These are phyloP conservation scores for Phocides pigmalion DNA, from an alignment of 1,140 invertebrate genomes.

Conservation along the genomic window DNA sequence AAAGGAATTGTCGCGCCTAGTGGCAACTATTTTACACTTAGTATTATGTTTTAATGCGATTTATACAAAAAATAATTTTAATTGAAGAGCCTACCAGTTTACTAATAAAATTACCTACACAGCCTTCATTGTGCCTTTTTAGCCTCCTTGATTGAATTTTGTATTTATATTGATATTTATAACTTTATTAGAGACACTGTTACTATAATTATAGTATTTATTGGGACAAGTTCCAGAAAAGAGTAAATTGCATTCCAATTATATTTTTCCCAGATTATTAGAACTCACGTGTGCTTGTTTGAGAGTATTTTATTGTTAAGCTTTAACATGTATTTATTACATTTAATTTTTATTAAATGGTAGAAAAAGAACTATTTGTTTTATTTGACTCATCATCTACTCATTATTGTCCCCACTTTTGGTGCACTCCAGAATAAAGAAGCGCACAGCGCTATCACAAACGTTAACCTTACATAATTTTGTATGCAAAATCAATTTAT, in stretches of 20 bases:
- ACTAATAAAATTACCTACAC: constrained; percentile 3
- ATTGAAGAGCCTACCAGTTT: background rate
- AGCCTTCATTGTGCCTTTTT: constrained; percentile 8
- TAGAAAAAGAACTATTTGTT: background rate
- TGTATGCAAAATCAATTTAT: too few relatives aligned
- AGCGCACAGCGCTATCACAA: too few relatives aligned
- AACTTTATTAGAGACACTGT: background rate
- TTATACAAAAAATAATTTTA: background rate
- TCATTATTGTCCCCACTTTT: background rate
- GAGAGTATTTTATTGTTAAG: constrained; percentile 21
- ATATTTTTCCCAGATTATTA: background rate
- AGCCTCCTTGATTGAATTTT: background rate
- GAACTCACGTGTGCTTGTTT: background rate
- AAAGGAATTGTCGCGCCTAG: background rate
- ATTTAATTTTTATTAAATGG: constrained; percentile 16
- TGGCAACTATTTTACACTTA: background rate
- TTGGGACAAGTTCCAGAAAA: constrained; percentile 1
- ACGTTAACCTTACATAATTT: too few relatives aligned
- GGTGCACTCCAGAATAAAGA: too few relatives aligned
- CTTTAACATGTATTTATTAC: constrained; percentile 37
- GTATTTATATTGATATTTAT: constrained; percentile 5
- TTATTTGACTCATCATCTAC: background rate
- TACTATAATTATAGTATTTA: background rate
- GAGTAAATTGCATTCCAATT: constrained; percentile 21
- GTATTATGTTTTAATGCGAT: background rate